Percentiles rank a stretch among this genome's conserved stretches.
Evolutionary conservation across 1,140 invertebrate species (phyloP).

Genomic region (Adelges cooleyi): DNA sequence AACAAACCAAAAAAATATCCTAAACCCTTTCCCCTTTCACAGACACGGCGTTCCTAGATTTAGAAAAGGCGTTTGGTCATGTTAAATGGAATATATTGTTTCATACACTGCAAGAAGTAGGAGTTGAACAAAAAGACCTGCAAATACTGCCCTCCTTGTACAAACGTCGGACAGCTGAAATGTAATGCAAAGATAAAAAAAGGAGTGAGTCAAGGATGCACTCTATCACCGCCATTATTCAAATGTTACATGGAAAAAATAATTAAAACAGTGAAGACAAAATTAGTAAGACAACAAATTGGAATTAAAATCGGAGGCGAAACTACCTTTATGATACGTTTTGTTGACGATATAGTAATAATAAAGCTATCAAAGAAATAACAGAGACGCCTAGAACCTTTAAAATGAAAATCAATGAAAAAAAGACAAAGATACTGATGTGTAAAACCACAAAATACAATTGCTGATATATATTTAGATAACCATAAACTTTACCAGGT

Average conservation of each 20-base stretch:
- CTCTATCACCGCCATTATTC: neutral
- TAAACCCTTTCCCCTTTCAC: no score
- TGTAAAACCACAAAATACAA: neutral
- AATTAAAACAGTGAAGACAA: constrained; percentile 6
- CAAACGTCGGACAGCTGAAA: neutral
- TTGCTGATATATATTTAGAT: neutral
- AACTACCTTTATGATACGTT: constrained; percentile 7
- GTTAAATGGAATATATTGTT: constrained; percentile 27
- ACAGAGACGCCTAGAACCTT: neutral
- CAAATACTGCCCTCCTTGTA: constrained; percentile 22
- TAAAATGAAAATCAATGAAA: constrained; percentile 21
- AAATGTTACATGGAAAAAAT: neutral
- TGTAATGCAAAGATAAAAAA: neutral
- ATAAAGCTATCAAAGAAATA: constrained; percentile 4
- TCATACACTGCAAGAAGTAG: constrained; percentile 27
- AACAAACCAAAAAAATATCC: no score
- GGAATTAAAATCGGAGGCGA: constrained; percentile 7
- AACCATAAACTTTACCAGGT: neutral
- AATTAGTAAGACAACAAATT: neutral
- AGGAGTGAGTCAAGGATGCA: neutral
- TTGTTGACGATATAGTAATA: constrained; percentile 13
- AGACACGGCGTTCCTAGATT: no score
- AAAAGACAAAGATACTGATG: constrained; percentile 10
- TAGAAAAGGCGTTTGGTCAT: constrained; percentile 29
- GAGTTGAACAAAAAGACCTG: constrained; percentile 21